Conservation (phyloP, 2,888 invertebrate genomes). For the Amblyjoppa fuscipennis region DNA sequence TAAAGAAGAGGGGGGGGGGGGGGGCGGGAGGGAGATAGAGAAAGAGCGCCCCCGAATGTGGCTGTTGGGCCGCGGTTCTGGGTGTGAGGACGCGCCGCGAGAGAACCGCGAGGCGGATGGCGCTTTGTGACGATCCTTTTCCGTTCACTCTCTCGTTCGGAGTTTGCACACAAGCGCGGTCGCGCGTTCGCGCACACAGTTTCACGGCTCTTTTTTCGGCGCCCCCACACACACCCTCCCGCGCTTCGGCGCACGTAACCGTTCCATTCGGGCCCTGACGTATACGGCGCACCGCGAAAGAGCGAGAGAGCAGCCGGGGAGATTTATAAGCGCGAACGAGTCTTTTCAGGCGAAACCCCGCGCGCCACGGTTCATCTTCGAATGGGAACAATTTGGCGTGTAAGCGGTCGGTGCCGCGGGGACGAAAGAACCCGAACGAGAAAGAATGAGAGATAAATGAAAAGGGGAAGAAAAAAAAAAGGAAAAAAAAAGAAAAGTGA, state of each 20-base stretch:
- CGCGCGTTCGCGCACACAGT: slow-evolving; percentile 27
- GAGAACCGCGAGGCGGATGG: slow-evolving; percentile 52
- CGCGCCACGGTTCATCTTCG: slow-evolving; percentile 77
- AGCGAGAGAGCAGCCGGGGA: slow-evolving; percentile 64
- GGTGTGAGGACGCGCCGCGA: slow-evolving; percentile 43
- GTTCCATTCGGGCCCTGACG: slow-evolving; percentile 51
- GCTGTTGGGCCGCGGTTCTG: slow-evolving; percentile 33
- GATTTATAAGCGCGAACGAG: slow-evolving; percentile 83
- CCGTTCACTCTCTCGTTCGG: slow-evolving; percentile 40
- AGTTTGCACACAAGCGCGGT: slow-evolving; percentile 28
- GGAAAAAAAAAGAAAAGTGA: slow-evolving; percentile 56
- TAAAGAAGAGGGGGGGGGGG: slow-evolving; percentile 58
- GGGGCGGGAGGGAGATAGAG: slow-evolving; percentile 29
- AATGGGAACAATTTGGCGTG: slow-evolving; percentile 81
- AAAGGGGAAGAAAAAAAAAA: slow-evolving; percentile 19
- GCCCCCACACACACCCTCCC: slow-evolving; percentile 48
- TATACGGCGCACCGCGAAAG: slow-evolving; percentile 24
- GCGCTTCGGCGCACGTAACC: slow-evolving; percentile 23
- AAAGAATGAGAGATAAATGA: slow-evolving; percentile 33
- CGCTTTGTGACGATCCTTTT: slow-evolving; percentile 68
- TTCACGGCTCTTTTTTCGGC: slow-evolving; percentile 56
- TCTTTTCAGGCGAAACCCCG: slow-evolving; percentile 75
- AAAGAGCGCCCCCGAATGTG: slow-evolving; percentile 21
- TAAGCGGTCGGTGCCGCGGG: slow-evolving; percentile 70
- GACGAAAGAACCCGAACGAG: slow-evolving; percentile 31